Base-by-base conservation (phyloP, 2,113 vertebrate genomes). In the Chloebia gouldiae region DNA sequence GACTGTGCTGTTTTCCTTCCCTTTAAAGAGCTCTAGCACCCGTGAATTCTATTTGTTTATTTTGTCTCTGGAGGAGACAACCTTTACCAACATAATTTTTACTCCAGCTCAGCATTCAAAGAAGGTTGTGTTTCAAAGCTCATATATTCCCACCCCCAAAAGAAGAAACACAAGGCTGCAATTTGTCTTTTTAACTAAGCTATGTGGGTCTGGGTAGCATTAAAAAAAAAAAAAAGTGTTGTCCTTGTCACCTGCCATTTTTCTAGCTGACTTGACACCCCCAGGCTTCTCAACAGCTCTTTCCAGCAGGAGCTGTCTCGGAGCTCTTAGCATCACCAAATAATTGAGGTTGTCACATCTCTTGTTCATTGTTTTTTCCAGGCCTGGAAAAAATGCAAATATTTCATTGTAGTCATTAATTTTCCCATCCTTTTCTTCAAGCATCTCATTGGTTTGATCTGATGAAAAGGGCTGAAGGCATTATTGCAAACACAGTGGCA, bases 311-410 rank as follows among this genome's bases (percentile, higher is more conserved):
- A 98, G 98, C 99, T 98, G 99, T 98, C 99, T 99, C 96, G 7
- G 94, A 93, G 98, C 98, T 98, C 98, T 99, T 99, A 99, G 98
- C 98, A 98, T 98, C 98, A 99, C 98, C 99, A 99, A 99, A 99
- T 99, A 99, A 99, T 99, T 98, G 99, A 99, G 98, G 98, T 99
- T 99, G 99, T 99, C 99, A 99, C 98, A 98, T 98, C 98, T 98
- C 98, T 99, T 99, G 98, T 99, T 99, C 99, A 97, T 98, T 97
- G 97, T 98, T 98, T 98, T 98, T 98, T 97, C 98, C 95, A 98
- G 95, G 98, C 98, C 97, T 97, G 98, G 98, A 99, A 99, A 95
- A 99, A 99, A 99, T 98, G 98, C 98, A 98, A 99, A 99, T 98
- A 99, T 98, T 99, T 98, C 97, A 99, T 99, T 99, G 98, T 99